Percentiles rank a stretch among this genome's conserved stretches.
phyloP scores from a whole-genome alignment of 1,140 invertebrate genomes.

The Propsilocerus akamusi region DNA sequence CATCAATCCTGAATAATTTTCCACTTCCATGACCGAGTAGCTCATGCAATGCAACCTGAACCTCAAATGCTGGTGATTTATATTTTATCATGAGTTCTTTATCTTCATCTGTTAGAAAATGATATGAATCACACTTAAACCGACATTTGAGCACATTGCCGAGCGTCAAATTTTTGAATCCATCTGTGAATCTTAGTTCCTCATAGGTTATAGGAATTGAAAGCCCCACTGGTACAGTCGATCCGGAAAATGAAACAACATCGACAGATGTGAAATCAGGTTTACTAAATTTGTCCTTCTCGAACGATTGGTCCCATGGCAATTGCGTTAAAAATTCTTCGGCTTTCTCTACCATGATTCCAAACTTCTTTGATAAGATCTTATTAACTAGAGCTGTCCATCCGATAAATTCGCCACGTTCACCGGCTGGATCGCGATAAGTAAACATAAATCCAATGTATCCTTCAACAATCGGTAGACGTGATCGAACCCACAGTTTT shows the following conservation, averaged over 20 bases:
- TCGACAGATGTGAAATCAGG: constrained; percentile 96
- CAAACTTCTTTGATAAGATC: constrained; percentile 82
- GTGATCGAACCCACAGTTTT: constrained; percentile 77
- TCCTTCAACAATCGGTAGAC: constrained; percentile 78
- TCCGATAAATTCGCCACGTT: constrained; percentile 86
- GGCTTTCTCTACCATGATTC: constrained; percentile 58
- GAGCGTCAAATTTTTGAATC: constrained; percentile 92
- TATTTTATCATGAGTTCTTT: constrained; percentile 53
- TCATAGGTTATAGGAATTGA: constrained; percentile 83
- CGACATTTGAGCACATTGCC: constrained; percentile 82
- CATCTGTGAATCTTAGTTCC: constrained; percentile 82
- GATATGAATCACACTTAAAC: constrained; percentile 58
- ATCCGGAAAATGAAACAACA: constrained; percentile 77
- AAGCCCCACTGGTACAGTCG: constrained; percentile 84
- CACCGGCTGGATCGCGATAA: constrained; percentile 82
- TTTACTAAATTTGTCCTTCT: constrained; percentile 79
- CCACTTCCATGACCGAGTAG: constrained; percentile 89
- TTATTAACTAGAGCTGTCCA: constrained; percentile 94
- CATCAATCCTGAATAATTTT: constrained; percentile 60
- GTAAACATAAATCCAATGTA: constrained; percentile 94
- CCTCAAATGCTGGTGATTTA: constrained; percentile 50
- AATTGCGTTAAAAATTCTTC: constrained; percentile 59
- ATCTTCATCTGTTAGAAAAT: constrained; percentile 61
- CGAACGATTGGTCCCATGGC: constrained; percentile 75
- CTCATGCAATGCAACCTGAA: constrained; percentile 88